phyloP scores from a whole-genome alignment of 2,888 invertebrate genomes.

The Drosophila kuntzei region DNA sequence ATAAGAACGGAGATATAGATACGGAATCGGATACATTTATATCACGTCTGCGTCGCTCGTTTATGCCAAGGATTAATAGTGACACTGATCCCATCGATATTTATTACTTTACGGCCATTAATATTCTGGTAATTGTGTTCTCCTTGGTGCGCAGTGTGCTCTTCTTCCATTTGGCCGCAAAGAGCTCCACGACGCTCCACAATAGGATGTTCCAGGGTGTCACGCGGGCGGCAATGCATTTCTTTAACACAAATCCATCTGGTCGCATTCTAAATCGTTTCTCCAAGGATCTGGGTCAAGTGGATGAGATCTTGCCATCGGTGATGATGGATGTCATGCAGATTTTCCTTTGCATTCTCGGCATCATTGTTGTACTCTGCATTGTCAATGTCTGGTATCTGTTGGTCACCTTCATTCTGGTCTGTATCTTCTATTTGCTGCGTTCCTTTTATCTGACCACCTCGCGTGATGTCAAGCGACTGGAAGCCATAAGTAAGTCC shows the following conservation, averaged over 20 bases:
- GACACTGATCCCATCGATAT: constrained; percentile 82
- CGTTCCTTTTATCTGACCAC: constrained; percentile 92
- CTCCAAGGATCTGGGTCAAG: constrained; percentile 92
- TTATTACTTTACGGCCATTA: constrained; percentile 86
- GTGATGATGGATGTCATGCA: constrained; percentile 86
- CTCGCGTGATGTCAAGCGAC: constrained; percentile 92
- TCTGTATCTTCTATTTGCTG: constrained; percentile 90
- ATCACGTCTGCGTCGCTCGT: constrained; percentile 68
- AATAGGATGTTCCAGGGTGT: constrained; percentile 93
- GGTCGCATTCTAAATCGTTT: constrained; percentile 94
- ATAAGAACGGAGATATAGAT: constrained; percentile 70
- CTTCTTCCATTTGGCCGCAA: constrained; percentile 88
- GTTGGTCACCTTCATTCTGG: constrained; percentile 89
- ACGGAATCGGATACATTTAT: constrained; percentile 56
- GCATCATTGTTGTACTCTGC: constrained; percentile 92
- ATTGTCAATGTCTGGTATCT: constrained; percentile 91
- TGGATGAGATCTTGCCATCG: constrained; percentile 85
- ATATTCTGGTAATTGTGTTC: constrained; percentile 84
- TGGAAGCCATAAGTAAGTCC: constrained; percentile 92
- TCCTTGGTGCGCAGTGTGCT: constrained; percentile 84
- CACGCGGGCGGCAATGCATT: constrained; percentile 92
- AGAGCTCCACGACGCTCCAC: constrained; percentile 92
- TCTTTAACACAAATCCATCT: constrained; percentile 95
- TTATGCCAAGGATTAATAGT: constrained; percentile 63
- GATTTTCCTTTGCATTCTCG: constrained; percentile 91